phyloP scores from a whole-genome alignment of 2,888 invertebrate species.

The Epinotia demarniana region DNA sequence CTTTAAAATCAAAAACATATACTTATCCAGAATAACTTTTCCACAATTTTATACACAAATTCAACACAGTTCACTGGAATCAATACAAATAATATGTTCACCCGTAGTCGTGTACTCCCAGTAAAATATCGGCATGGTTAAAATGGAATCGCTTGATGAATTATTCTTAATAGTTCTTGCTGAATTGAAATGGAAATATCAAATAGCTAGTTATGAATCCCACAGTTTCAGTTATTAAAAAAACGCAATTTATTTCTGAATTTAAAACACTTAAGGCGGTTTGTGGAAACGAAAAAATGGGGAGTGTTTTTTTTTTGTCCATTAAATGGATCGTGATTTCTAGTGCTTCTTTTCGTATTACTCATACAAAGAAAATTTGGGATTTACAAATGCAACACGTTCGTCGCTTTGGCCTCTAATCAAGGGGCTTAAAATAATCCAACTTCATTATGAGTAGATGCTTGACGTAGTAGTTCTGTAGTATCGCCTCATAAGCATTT shows the following conservation, averaged over 20 bases:
- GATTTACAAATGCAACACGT: no score
- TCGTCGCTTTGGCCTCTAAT: no score
- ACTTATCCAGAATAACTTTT: no score
- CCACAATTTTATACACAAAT: no score
- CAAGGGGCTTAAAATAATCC: no score
- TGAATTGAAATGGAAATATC: conserved; percentile 23
- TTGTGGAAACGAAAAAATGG: neutral
- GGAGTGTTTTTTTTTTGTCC: neutral
- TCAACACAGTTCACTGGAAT: no score
- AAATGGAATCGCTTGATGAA: neutral
- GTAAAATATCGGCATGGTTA: conserved; percentile 1
- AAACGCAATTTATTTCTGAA: conserved; percentile 11
- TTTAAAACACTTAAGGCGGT: neutral
- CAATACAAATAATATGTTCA: no score
- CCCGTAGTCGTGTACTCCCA: neutral
- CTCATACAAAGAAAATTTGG: no score
- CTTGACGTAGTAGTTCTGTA: no score
- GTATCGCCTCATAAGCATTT: neutral
- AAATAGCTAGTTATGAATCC: conserved; percentile 23
- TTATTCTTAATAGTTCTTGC: conserved; percentile 15
- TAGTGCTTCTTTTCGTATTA: no score
- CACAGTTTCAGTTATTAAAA: neutral
- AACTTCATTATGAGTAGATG: no score
- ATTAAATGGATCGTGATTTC: neutral
- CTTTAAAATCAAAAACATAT: no score